Percentiles rank a stretch among this genome's conserved stretches.
These are phyloP conservation scores for Toxonevra muliebris DNA, from an alignment of 2,888 invertebrate species.

Conservation along the genomic window DNA sequence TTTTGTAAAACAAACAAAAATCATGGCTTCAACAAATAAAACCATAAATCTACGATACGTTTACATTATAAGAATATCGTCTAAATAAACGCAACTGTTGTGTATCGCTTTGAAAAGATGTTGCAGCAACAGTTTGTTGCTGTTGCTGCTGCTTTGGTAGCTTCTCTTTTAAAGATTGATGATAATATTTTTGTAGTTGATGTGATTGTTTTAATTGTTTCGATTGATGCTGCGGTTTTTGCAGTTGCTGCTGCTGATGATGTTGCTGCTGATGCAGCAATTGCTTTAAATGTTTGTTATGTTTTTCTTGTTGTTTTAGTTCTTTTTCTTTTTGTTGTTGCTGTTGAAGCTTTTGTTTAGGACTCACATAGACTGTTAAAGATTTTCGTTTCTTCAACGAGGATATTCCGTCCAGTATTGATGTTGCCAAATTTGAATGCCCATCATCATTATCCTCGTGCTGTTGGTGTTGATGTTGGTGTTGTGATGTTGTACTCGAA, in stretches of 20 bases:
- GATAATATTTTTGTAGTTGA: slow-evolving; percentile 25
- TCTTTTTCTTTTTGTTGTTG: slow-evolving; percentile 26
- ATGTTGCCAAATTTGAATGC: slow-evolving; percentile 41
- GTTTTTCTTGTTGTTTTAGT: slow-evolving; percentile 12
- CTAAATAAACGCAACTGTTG: slow-evolving; percentile 61
- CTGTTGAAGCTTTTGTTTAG: slow-evolving; percentile 43
- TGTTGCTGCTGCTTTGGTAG: slow-evolving; percentile 35
- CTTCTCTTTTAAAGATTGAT: slow-evolving; percentile 21
- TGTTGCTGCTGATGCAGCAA: slow-evolving; percentile 20
- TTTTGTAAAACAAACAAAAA: slow-evolving; percentile 5
- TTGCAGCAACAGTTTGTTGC: slow-evolving; percentile 29
- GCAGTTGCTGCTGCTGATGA: slow-evolving; percentile 29
- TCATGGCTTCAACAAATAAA: slow-evolving; percentile 7
- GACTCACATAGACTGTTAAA: slow-evolving; percentile 64
- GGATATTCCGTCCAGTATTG: slow-evolving; percentile 61
- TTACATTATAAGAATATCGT: slow-evolving; percentile 63
- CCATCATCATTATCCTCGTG: slow-evolving; percentile 37
- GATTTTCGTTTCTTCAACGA: slow-evolving; percentile 62
- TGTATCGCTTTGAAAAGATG: slow-evolving; percentile 55
- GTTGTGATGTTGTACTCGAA: slow-evolving; percentile 37
- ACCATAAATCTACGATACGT: slow-evolving; percentile 53
- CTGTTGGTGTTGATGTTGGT: slow-evolving; percentile 38
- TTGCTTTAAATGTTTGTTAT: slow-evolving; percentile 1
- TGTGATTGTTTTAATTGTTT: slow-evolving; percentile 22
- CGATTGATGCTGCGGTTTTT: slow-evolving; percentile 27